These are phyloP conservation scores for Cydia splendana DNA, from an alignment of 1,140 invertebrate genomes.

Conservation along the genomic window DNA sequence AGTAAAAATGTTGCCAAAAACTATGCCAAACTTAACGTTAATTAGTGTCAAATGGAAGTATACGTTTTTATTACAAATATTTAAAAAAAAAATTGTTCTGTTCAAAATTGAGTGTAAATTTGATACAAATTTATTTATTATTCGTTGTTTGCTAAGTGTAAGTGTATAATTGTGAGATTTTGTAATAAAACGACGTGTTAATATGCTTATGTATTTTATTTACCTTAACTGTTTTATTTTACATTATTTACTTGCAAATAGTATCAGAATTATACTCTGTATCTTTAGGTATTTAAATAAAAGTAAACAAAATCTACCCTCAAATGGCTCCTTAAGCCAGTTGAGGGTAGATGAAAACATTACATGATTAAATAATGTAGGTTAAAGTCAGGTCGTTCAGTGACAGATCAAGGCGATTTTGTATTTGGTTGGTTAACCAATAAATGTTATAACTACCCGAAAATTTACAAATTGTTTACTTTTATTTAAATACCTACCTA, in stretches of 20 bases:
- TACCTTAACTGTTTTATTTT: too few species aligned
- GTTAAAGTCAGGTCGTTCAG: too few species aligned
- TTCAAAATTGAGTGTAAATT: not conserved
- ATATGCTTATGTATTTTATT: not conserved
- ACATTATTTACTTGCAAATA: not conserved
- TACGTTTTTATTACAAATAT: not conserved
- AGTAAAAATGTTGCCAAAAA: conserved; percentile 1
- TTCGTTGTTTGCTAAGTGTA: conserved; percentile 27
- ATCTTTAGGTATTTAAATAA: too few species aligned
- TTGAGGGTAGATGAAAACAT: too few species aligned
- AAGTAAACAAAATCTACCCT: too few species aligned
- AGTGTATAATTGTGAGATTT: conserved; percentile 32
- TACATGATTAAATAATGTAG: too few species aligned
- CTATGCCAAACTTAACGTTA: not conserved
- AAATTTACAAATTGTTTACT: too few species aligned
- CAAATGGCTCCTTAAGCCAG: too few species aligned
- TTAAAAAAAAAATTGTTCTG: not conserved
- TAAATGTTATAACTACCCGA: too few species aligned
- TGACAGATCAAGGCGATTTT: too few species aligned
- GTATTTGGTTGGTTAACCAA: too few species aligned
- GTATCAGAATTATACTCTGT: not conserved
- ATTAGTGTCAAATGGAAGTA: not conserved
- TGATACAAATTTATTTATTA: not conserved
- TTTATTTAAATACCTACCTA: too few species aligned
- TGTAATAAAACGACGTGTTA: conserved; percentile 21